Conservation (phyloP, 2,797 vertebrate species). For the Takifugu rubripes region DNA sequence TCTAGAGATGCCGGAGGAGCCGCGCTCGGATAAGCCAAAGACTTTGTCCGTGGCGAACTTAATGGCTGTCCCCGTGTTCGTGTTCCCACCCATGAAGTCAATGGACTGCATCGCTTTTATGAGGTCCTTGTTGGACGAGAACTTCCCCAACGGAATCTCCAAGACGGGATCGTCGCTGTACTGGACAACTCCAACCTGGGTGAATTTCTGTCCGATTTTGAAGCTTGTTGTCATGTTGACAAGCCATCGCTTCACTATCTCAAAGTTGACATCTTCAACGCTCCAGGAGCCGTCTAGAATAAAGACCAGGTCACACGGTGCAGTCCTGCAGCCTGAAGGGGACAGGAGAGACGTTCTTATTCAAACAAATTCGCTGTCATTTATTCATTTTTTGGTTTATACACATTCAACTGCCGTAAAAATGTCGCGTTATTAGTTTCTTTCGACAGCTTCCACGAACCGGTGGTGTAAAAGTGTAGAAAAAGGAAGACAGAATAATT, state of each 20-base stretch:
- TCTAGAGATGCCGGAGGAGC: constrained; percentile 81
- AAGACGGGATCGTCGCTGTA: constrained; percentile 92
- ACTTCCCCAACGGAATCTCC: constrained; percentile 89
- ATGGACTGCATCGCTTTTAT: constrained; percentile 86
- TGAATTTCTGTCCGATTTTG: constrained; percentile 94
- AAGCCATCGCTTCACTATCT: constrained; percentile 95
- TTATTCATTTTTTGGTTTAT: neutral
- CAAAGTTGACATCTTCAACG: constrained; percentile 94
- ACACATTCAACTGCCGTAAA: neutral
- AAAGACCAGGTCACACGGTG: constrained; percentile 92
- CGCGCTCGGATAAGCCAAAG: constrained; percentile 89
- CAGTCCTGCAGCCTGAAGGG: constrained; percentile 91
- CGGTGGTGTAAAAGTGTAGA: constrained; percentile 42
- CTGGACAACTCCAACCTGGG: constrained; percentile 94
- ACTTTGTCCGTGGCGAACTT: constrained; percentile 90
- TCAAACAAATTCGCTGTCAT: constrained; percentile 7
- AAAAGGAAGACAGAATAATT: constrained; percentile 61
- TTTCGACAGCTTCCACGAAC: constrained; percentile 26
- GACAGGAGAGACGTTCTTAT: constrained; percentile 25
- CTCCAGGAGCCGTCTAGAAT: constrained; percentile 97
- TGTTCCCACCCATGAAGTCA: constrained; percentile 94
- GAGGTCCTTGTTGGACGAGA: constrained; percentile 79
- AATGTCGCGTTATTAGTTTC: constrained; percentile 25
- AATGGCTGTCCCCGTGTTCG: constrained; percentile 90
- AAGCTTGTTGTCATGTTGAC: constrained; percentile 94